Base-by-base conservation (phyloP, 2,797 vertebrate species). In the Spondyliosoma cantharus region DNA sequence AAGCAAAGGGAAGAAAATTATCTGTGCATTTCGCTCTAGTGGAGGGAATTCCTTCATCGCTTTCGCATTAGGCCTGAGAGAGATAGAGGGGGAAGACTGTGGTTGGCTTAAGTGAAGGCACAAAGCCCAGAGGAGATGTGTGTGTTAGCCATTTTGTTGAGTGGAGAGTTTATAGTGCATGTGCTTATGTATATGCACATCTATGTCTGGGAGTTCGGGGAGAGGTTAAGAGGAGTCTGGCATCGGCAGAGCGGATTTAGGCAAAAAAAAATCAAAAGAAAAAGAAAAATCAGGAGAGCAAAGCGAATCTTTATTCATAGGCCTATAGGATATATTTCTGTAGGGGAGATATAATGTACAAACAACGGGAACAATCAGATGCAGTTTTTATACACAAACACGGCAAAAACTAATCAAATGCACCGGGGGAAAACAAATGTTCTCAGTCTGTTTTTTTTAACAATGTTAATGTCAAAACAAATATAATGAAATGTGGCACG, bases 21-120 rank as follows among this genome's bases (percentile, higher is more conserved):
- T 83, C 69, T 74, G 32, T 57, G 61, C 50, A 27, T 86, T 86
- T 78, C 3, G 13, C 49, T 73, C 22, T 11, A 14, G 68, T 54
- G 48, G 71, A 84, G 69, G 78, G 82, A 79, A 87, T 90, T 85
- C 84, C 84, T 53, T 52, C 85, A 78, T 76, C 29, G 9, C 60
- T 87, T 86, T 90, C 81, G 62, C 82, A 90, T 86, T 84, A 83
- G 50, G 66, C 58, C 70, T 48, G 46, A 57, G 76, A 71, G 71
- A 71, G 71, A 78, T 74, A 56, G 70, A 61, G 45, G 25, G 71
- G 74, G 68, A 78, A 16, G 70, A 57, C 74, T 71, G 82, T 66
- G 77, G 82, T 87, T 74, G 79, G 69, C 61, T 85, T 71, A 80
- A 84, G 70, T 75, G 69, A 82, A 85, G 71, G 27, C 82, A 68